Percentiles rank a stretch among this genome's conserved stretches.
Evolutionary conservation across 2,797 vertebrate species (phyloP).

Genomic region (Anguilla pacifica): DNA sequence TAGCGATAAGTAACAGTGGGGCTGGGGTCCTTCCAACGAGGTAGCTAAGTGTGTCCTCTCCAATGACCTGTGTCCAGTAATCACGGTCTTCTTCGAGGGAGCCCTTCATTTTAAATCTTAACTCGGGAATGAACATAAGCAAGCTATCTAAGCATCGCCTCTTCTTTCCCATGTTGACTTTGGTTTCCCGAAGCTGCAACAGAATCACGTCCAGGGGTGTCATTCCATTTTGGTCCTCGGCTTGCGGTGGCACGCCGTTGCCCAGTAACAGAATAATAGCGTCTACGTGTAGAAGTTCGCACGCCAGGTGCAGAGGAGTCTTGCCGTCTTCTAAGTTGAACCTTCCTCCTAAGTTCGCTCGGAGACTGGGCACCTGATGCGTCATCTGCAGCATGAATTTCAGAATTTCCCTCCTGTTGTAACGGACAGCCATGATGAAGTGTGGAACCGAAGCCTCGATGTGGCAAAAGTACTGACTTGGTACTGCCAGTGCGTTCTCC

Average conservation of each 20-base stretch:
- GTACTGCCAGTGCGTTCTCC: conserved; percentile 79
- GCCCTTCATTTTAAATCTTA: conserved; percentile 76
- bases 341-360: conserved; percentile 70
- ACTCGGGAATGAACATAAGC: conserved; percentile 79
- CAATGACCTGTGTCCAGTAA: conserved; percentile 76
- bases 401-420: conserved; percentile 80
- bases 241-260: conserved; percentile 78
- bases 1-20: conserved; percentile 77
- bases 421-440: conserved; percentile 81
- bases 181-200: conserved; percentile 77
- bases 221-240: conserved; percentile 74
- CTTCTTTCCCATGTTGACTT: conserved; percentile 64
- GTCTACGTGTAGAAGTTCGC: conserved; percentile 80
- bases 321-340: conserved; percentile 77
- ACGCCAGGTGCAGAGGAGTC: conserved; percentile 83
- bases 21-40: conserved; percentile 76
- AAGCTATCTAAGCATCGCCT: conserved; percentile 81
- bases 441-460: conserved; percentile 80
- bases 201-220: conserved; percentile 81
- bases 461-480: conserved; percentile 81
- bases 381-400: conserved; percentile 79
- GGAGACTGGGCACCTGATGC: conserved; percentile 68
- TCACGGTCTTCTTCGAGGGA: conserved; percentile 68
- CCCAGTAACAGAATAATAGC: conserved; percentile 78
- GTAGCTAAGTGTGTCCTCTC: conserved; percentile 77